These are phyloP conservation scores for Phylloscopus whistleri DNA, from an alignment of 2,113 vertebrate genomes.

Conservation along the genomic window DNA sequence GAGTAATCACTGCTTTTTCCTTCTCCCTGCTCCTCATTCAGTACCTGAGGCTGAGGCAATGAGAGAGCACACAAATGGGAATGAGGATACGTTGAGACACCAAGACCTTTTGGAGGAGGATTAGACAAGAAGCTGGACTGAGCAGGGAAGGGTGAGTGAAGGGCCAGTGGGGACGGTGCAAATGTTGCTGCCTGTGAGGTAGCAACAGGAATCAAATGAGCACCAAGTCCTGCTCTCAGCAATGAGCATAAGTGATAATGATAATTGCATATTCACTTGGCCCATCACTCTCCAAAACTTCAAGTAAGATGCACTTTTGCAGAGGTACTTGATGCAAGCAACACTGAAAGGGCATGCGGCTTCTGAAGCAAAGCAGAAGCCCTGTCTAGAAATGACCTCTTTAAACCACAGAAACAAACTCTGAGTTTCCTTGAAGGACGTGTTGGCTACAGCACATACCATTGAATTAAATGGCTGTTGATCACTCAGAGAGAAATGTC, in stretches of 20 bases:
- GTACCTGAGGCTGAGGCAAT: neutral
- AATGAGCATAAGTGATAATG: neutral
- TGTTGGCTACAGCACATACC: neutral
- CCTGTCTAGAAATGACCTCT: neutral
- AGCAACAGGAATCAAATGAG: neutral
- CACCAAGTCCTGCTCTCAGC: neutral
- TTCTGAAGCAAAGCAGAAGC: neutral
- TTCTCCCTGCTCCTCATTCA: neutral
- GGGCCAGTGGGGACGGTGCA: neutral
- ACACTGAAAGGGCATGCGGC: neutral
- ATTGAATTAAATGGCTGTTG: conserved; percentile 32
- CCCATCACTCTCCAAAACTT: neutral
- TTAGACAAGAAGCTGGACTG: neutral
- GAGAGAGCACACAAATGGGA: neutral
- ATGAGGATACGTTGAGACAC: rapidly evolving
- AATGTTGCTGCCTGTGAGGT: neutral
- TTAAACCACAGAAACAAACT: neutral
- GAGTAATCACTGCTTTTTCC: neutral
- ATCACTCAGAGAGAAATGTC: conserved; percentile 38
- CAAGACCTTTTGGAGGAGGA: neutral
- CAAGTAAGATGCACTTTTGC: neutral
- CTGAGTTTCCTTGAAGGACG: neutral
- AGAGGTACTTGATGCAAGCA: neutral
- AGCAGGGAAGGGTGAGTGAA: neutral
- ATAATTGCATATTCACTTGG: neutral